Base-by-base conservation (phyloP, 2,888 invertebrate genomes). In the Aleiodes testaceus region DNA sequence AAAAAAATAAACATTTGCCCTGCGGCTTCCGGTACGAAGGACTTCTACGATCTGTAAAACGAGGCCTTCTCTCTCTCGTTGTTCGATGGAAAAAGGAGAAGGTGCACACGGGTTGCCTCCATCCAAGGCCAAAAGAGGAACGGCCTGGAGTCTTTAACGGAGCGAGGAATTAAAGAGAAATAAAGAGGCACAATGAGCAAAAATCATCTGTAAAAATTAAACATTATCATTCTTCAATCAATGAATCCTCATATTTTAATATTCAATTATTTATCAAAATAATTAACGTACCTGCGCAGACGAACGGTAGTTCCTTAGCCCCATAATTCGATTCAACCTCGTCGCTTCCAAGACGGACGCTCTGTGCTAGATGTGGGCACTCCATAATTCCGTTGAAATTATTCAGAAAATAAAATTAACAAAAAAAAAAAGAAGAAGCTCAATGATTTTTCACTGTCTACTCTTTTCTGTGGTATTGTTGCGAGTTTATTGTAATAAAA, bases 291-390 rank as follows among this genome's bases (percentile, higher is more conserved):
- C 92, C 92, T 91, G 91, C 90, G 89, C 91, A 91, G 87, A 89
- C 81, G 81, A 85, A 85, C 72, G 85, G 83, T 78, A 84, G 80
- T 79, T 91, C 91, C 91, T 92, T 91, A 89, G 91, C 78, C 11
- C 59, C 55, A 79, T 81, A 82, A 79, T 81, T 81, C 47, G 83
- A 76, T 75, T 83, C 86, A 77, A 84, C 82, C 79, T 85, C 83
- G 80, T 84, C 79, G 79, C 79, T 79, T 79, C 80, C 82, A 77
- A 85, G 79, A 79, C 82, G 82, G 86, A 92, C 91, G 89, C 91
- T 91, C 88, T 91, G 91, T 88, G 89, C 89, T 84, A 92, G 90
- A 89, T 92, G 92, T 84, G 91, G 90, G 88, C 92, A 92, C 90
- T 92, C 92, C 92, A 92, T 92, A 86, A 89, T 83, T 79, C 76